Evolutionary conservation across 1,140 invertebrate species (phyloP).

Genomic region (Ctenoplectra terminalis): DNA sequence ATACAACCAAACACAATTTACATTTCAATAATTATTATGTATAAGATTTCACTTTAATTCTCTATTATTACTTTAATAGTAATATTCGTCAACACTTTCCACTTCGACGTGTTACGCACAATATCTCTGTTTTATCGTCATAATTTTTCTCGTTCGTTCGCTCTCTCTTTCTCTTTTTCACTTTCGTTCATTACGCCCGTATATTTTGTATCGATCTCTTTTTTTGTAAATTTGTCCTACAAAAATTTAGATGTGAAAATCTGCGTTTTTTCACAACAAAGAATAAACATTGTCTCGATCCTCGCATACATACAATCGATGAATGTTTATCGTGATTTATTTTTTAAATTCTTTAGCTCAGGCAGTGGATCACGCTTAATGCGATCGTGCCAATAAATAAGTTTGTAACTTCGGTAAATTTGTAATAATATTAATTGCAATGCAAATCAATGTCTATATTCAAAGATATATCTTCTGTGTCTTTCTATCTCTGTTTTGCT

Average conservation of each 20-base stretch:
- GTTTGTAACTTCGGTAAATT: not conserved
- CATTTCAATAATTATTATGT: slow-evolving; percentile 74
- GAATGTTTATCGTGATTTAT: slow-evolving; percentile 15
- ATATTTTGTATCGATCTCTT: slow-evolving; percentile 26
- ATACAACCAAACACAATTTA: slow-evolving; percentile 78
- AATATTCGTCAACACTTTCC: slow-evolving; percentile 60
- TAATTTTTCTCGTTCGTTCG: slow-evolving; percentile 37
- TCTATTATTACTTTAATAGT: slow-evolving; percentile 64
- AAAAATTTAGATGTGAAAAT: slow-evolving; percentile 5
- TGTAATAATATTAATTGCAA: slow-evolving; percentile 25
- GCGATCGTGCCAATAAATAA: slow-evolving; percentile 25
- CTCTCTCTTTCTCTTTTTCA: slow-evolving; percentile 36
- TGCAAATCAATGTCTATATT: slow-evolving; percentile 22
- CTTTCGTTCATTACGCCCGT: slow-evolving; percentile 43
- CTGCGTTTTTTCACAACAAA: not conserved
- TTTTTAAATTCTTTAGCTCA: slow-evolving; percentile 11
- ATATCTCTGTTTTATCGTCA: slow-evolving; percentile 45
- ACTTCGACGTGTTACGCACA: slow-evolving; percentile 42
- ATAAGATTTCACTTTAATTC: slow-evolving; percentile 72
- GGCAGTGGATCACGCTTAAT: slow-evolving; percentile 34
- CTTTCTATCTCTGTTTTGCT: not conserved
- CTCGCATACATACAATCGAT: slow-evolving; percentile 14
- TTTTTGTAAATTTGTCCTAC: not conserved
- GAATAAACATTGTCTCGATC: slow-evolving; percentile 7
- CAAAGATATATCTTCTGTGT: not conserved